Evolutionary conservation across 2,888 invertebrate species (phyloP).

Genomic region (Tetragonisca angustula): DNA sequence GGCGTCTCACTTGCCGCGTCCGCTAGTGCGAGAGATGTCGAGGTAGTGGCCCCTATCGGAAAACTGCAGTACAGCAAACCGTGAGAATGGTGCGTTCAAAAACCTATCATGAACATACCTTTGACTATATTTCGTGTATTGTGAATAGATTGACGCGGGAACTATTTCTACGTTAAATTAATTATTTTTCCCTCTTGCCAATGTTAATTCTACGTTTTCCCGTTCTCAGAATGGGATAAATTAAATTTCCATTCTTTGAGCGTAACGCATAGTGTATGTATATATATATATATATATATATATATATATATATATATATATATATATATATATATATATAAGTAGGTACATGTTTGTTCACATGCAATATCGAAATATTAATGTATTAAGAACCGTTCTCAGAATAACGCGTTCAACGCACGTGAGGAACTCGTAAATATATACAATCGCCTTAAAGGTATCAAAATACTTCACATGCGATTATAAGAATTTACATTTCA

Average conservation of each 20-base stretch:
- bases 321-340: no score
- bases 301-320: no score
- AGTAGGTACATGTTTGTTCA: not conserved
- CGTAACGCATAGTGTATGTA: not conserved
- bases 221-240: not conserved
- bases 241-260: slow-evolving; percentile 11
- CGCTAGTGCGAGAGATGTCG: slow-evolving; percentile 36
- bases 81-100: slow-evolving; percentile 33
- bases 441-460: no score
- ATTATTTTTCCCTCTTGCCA: not conserved
- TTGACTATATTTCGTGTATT: not conserved
- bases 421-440: not conserved
- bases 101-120: slow-evolving; percentile 38
- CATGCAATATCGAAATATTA: not conserved
- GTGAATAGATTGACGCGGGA: slow-evolving; percentile 33
- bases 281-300: no score
- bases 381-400: not conserved
- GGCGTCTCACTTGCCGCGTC: slow-evolving; percentile 67
- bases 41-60: slow-evolving; percentile 39
- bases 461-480: no score
- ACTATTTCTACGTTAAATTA: slow-evolving; percentile 4
- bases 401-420: not conserved
- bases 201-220: not conserved
- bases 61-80: slow-evolving; percentile 2
- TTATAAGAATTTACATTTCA: no score